Base-by-base conservation (phyloP, 2,888 invertebrate species). In the Callinectes sapidus region DNA sequence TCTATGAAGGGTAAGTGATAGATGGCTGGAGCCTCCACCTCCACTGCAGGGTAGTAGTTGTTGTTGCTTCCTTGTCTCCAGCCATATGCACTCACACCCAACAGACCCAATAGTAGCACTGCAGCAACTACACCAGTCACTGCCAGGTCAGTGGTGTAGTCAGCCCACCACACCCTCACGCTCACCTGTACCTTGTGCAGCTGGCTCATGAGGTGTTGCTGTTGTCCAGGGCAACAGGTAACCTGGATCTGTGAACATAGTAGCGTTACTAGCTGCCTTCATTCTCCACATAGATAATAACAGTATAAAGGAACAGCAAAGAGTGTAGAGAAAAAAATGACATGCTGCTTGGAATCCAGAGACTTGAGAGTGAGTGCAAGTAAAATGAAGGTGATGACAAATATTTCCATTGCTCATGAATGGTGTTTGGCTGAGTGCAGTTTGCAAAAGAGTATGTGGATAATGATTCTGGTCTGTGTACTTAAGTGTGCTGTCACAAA, bases 1-100 rank as follows among this genome's bases (percentile, higher is more conserved):
- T 92, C 92, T n/a, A 91, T 89, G 18, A 92, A 85, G n/a, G 92
- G 92, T 32, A 92, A 81, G 77, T 92, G 92, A 6, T 91, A 91
- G n/a, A 92, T 90, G 18, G 91, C 55, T 35, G 39, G 55, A 39
- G 71, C 87, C 14, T 71, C 55, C 10, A 42, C 42, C 16, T 55
- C 66, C 2, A 66, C 16, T 28, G 18, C 16, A 2, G 35, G 18
- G 32, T 81, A 32, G 35, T 81, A 32, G 35, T 81, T 35, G 5
- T 81, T 81, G 2, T 16, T 81, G 2, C 6, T 81, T 18, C 81
- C 35, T 81, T 35, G 81, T 32, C 71, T 32, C 48, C 42, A 16
- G 0, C 87, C 55, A n/a, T 48, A 91, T 16, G 48, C 35, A 42
- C 42, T 92, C 14, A 89, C 92, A n/a, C n/a, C 90, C 18, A 89